Evolutionary conservation across 2,888 invertebrate species (phyloP).

Genomic region (Nomada fabriciana): DNA sequence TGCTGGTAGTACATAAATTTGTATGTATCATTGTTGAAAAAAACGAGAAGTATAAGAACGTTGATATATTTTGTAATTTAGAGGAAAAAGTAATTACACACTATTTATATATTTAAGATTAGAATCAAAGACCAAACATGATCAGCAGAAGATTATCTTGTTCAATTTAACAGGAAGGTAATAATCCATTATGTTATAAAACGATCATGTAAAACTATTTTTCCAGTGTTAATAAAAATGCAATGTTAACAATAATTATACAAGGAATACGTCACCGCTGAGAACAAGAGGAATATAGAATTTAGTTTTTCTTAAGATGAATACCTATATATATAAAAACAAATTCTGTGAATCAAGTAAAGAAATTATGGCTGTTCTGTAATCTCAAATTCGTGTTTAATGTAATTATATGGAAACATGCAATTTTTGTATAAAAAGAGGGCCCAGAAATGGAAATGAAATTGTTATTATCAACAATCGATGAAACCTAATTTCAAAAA

Average conservation of each 20-base stretch:
- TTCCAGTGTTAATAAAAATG: constrained; percentile 28
- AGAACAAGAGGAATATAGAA: background rate
- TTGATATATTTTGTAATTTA: constrained; percentile 43
- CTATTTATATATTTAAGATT: constrained; percentile 61
- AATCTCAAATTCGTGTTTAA: constrained; percentile 7
- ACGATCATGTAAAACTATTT: constrained; percentile 38
- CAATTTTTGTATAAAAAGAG: constrained; percentile 26
- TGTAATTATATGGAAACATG: constrained; percentile 21
- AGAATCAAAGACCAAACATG: constrained; percentile 8
- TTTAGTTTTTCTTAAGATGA: constrained; percentile 25
- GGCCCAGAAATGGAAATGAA: constrained; percentile 15
- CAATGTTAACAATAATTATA: constrained; percentile 19
- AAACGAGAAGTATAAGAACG: constrained; percentile 14
- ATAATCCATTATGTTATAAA: constrained; percentile 19
- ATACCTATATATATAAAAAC: background rate
- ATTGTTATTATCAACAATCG: background rate
- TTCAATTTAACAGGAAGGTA: constrained; percentile 6
- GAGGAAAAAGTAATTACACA: constrained; percentile 3
- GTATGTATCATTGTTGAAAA: constrained; percentile 29
- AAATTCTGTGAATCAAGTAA: background rate
- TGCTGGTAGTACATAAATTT: constrained; percentile 32
- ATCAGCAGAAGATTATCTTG: constrained; percentile 17
- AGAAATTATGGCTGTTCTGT: background rate
- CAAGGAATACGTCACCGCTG: background rate
- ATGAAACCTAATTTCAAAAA: background rate